Evolutionary conservation across 2,888 invertebrate genomes (phyloP).

Genomic region (Drosophila nigritarsus): DNA sequence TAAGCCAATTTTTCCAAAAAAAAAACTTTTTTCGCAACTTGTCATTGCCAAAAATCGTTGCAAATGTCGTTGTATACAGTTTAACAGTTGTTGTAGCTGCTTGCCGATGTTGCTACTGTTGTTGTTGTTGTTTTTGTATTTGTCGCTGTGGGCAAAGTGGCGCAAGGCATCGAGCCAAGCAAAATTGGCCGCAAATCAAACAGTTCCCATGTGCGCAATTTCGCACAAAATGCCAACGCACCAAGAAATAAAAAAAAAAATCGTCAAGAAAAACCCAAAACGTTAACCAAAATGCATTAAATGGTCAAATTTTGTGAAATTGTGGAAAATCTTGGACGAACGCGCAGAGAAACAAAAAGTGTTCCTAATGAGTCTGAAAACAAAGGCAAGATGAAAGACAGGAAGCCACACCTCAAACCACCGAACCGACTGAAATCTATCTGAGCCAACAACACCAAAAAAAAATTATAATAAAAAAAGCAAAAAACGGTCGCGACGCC

Average conservation of each 20-base stretch:
- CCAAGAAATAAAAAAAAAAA: constrained; percentile 21
- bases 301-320: constrained; percentile 53
- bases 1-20: constrained; percentile 65
- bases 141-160: constrained; percentile 48
- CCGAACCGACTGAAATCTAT: constrained; percentile 7
- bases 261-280: constrained; percentile 43
- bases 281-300: constrained; percentile 42
- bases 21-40: constrained; percentile 59
- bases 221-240: constrained; percentile 65
- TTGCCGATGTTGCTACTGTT: constrained; percentile 3
- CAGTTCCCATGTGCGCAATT: constrained; percentile 81
- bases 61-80: constrained; percentile 67
- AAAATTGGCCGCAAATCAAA: constrained; percentile 76
- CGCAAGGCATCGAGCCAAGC: constrained; percentile 68
- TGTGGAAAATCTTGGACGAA: constrained; percentile 37
- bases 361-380: constrained; percentile 38
- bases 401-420: constrained; percentile 68
- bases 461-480: not conserved
- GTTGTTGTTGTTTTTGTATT: constrained; percentile 28
- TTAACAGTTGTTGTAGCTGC: constrained; percentile 50
- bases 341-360: constrained; percentile 7
- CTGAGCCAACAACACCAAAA: constrained; percentile 4
- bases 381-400: constrained; percentile 42
- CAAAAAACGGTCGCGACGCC: constrained; percentile 2
- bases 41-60: constrained; percentile 78